Conservation (phyloP, 64 coral and sea anemone genomes). For the Pachyseris speciosa region DNA sequence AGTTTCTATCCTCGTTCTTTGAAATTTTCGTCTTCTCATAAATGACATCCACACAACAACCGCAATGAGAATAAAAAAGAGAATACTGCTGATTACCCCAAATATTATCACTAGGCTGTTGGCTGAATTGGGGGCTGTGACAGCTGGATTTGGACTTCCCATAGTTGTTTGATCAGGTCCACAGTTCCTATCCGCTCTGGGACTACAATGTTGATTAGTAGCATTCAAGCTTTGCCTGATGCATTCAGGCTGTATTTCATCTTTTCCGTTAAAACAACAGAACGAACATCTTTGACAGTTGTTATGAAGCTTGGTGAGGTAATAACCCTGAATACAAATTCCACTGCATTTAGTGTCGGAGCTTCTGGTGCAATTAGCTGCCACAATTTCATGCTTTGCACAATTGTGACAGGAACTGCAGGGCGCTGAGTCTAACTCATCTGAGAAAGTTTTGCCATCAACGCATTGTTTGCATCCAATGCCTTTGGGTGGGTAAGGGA, state of each 20-base stretch:
- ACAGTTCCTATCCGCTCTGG: not conserved
- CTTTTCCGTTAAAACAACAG: slow-evolving; percentile 10
- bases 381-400: not conserved
- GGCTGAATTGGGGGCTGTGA: too few species aligned
- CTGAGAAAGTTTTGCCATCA: not conserved
- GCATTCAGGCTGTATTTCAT: not conserved
- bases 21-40: too few species aligned
- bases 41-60: too few species aligned
- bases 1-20: too few species aligned
- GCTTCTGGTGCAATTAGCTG: not conserved
- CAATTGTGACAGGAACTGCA: not conserved
- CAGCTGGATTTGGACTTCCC: not conserved
- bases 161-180: not conserved
- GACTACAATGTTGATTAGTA: slow-evolving; percentile 11
- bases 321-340: not conserved
- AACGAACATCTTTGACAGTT: not conserved
- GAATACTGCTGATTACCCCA: too few species aligned
- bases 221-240: not conserved
- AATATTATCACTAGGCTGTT: too few species aligned
- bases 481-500: not conserved
- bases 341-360: not conserved
- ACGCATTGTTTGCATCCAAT: not conserved
- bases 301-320: not conserved
- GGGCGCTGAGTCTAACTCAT: not conserved
- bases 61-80: too few species aligned